Percentiles rank a stretch among this genome's conserved stretches.
Evolutionary conservation across 2,113 vertebrate genomes (phyloP).

Genomic region (Brachionichthys hirsutus): DNA sequence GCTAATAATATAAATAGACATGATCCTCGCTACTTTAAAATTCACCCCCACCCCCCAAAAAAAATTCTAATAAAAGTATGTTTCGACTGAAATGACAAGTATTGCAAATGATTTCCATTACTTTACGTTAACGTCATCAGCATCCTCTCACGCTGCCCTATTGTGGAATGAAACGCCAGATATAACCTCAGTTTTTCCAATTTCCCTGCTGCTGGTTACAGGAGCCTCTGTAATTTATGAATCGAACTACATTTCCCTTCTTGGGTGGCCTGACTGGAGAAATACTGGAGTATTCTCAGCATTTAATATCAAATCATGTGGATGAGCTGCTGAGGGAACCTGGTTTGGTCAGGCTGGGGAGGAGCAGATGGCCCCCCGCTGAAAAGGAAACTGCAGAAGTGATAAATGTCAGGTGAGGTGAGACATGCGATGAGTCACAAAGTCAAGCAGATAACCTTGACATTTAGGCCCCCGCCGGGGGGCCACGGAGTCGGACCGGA

Average conservation of each 20-base stretch:
- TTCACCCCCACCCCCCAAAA: conserved; percentile 34
- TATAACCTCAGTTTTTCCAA: conserved; percentile 2
- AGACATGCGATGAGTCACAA: conserved; percentile 70
- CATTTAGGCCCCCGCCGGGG: conserved; percentile 80
- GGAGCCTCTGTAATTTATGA: conserved; percentile 9
- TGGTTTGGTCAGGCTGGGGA: not conserved
- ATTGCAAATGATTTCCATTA: conserved; percentile 58
- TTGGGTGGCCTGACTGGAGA: not conserved
- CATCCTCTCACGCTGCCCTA: conserved; percentile 15
- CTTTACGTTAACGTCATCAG: conserved; percentile 48
- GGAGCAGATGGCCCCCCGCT: conserved; percentile 74
- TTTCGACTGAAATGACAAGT: conserved; percentile 65
- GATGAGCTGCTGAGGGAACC: conserved; percentile 1
- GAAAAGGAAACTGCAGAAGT: conserved; percentile 47
- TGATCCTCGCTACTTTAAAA: conserved; percentile 62
- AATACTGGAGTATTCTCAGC: not conserved
- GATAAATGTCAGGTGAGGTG: conserved; percentile 83
- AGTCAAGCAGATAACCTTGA: conserved; percentile 88
- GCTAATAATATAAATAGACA: conserved; percentile 77
- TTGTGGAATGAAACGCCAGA: conserved; percentile 9
- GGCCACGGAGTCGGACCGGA: conserved; percentile 48
- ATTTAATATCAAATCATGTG: not conserved
- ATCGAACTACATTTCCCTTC: conserved; percentile 1
- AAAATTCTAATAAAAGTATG: conserved; percentile 24
- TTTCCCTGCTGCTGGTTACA: conserved; percentile 1